These are phyloP conservation scores for Artibeus lituratus DNA, from an alignment of 2,797 vertebrate genomes.

Conservation along the genomic window DNA sequence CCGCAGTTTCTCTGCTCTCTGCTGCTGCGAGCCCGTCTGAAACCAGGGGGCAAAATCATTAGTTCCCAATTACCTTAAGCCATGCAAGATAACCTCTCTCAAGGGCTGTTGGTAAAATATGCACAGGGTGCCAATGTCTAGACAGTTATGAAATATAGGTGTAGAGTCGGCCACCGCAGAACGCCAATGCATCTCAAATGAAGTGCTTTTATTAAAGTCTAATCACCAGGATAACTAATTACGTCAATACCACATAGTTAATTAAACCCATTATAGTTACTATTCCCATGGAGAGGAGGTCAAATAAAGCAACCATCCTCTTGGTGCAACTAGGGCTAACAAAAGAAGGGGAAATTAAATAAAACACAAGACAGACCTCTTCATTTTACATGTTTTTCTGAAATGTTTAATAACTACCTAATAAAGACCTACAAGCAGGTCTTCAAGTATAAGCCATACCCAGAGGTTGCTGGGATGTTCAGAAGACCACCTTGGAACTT, in stretches of 20 bases:
- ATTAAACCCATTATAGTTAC: constrained; percentile 86
- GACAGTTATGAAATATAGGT: constrained; percentile 83
- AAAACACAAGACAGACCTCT: constrained; percentile 69
- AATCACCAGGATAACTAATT: constrained; percentile 85
- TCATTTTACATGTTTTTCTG: constrained; percentile 14
- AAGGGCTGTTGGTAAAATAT: constrained; percentile 79
- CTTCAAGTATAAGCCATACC: constrained; percentile 27
- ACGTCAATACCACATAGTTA: constrained; percentile 85
- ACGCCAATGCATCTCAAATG: constrained; percentile 81
- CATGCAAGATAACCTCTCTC: constrained; percentile 80
- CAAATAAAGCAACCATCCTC: constrained; percentile 78
- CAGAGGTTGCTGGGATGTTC: constrained; percentile 25
- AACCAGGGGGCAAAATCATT: constrained; percentile 83
- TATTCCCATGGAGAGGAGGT: constrained; percentile 81
- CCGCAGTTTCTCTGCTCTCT: constrained; percentile 56
- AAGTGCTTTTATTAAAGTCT: constrained; percentile 85
- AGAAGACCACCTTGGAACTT: constrained; percentile 38
- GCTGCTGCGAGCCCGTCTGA: constrained; percentile 61
- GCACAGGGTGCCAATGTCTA: constrained; percentile 74
- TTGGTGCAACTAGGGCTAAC: constrained; percentile 72
- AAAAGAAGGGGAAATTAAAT: constrained; percentile 82
- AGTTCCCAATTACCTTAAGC: constrained; percentile 82
- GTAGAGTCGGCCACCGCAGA: constrained; percentile 59
- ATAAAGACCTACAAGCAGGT: constrained; percentile 57
- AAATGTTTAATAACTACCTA: constrained; percentile 59